Conservation (phyloP, 2,113 vertebrate species). For the Tupaia tana region DNA sequence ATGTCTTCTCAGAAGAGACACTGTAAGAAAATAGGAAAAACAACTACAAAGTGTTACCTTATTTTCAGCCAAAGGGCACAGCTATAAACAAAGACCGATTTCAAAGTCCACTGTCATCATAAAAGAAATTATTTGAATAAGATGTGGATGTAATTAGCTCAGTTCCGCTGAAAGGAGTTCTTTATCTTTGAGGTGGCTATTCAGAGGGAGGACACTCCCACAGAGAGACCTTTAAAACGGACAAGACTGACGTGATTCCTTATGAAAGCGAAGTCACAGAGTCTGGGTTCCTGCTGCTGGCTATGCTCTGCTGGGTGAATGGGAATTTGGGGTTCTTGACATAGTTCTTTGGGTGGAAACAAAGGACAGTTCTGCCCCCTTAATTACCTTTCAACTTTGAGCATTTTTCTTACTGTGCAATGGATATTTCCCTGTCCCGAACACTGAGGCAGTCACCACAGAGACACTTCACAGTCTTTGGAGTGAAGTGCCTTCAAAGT, state of each 20-base stretch:
- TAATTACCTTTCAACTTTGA: background rate
- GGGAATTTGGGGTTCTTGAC: background rate
- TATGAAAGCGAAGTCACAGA: background rate
- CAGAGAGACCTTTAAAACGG: slow-evolving; percentile 34
- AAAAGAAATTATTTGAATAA: slow-evolving; percentile 71
- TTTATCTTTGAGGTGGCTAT: slow-evolving; percentile 3
- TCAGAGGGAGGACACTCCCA: slow-evolving; percentile 1
- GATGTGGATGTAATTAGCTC: slow-evolving; percentile 69
- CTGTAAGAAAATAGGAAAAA: background rate
- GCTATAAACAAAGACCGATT: slow-evolving; percentile 21
- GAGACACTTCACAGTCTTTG: background rate
- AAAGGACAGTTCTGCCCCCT: background rate
- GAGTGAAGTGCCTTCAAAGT: background rate
- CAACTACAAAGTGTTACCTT: background rate
- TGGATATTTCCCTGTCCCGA: background rate
- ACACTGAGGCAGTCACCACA: background rate
- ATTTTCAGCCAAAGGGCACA: background rate
- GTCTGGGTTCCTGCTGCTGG: background rate
- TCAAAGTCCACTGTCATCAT: background rate
- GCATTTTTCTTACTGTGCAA: background rate
- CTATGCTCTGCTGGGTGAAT: background rate
- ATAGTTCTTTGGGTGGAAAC: background rate
- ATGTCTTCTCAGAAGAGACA: background rate
- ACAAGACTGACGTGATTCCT: slow-evolving; percentile 1
- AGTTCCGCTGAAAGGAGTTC: slow-evolving; percentile 48